Evolutionary conservation across 2,113 vertebrate genomes (phyloP), one percentile per base, ranked within the genome.

Genomic region (Daubentonia madagascariensis): DNA sequence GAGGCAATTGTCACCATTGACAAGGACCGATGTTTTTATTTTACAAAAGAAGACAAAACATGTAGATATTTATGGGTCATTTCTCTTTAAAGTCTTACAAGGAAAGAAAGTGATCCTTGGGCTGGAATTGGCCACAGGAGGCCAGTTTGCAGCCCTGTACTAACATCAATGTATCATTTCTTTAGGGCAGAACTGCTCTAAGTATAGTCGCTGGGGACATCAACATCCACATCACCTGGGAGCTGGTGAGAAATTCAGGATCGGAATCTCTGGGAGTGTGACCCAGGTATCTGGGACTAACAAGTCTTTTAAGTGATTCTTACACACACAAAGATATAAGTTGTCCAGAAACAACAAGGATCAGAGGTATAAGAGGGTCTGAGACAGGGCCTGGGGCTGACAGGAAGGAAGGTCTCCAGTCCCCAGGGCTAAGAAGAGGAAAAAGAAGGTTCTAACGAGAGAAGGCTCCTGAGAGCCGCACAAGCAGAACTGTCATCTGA

Each of bases 1-100:
- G 20, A 86, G 17, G 22, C n/a, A 87, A n/a, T 22, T 20, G 22
- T 11, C 61, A 13, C 40, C 61, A 93, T 0, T 45, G 30, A 43
- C 23, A 85, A 50, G 32, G 32, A 43, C 20, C 78, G 40, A 23
- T 72, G 2, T 73, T 89, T 89, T 85, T 79, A 40, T 50, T 95
- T 96, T 88, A 93, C 7, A 61, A 93, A 91, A 85, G 10, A 85
- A 79, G 59, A 91, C 28, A 94, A 87, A 70, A 90, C 20, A 59
- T 59, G 23, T 89, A 91, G 22, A 25, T 73, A 43, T 57, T 52
- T 88, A 8, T 37, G 50, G 81, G 35, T 85, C 37, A 68, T 70
- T 95, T 88, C 7, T 14, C 37, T 61, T 94, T 91, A 92, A 91
- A 91, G 45, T 65, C 59, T 70, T 59, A 48, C 16, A n/a, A 89